Conservation (phyloP, 2,797 vertebrate genomes). For the Manis javanica region DNA sequence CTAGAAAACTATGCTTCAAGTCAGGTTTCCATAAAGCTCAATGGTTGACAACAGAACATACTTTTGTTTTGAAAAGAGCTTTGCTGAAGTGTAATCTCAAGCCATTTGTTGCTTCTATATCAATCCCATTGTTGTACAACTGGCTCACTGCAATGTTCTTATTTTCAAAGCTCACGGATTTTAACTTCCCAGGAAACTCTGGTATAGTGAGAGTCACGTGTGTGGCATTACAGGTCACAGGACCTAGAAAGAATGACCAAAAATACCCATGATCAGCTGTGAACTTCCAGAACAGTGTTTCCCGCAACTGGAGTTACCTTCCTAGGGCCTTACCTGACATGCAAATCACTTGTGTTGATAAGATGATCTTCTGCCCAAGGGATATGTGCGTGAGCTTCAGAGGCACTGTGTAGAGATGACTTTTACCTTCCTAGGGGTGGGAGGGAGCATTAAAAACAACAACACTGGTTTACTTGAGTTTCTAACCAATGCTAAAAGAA, state of each 20-base stretch:
- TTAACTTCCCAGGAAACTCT: constrained; percentile 82
- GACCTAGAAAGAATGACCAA: constrained; percentile 74
- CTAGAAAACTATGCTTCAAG: neutral
- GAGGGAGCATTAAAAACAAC: neutral
- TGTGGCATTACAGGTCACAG: constrained; percentile 84
- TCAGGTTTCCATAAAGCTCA: neutral
- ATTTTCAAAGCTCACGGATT: constrained; percentile 70
- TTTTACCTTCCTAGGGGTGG: constrained; percentile 80
- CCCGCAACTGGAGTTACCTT: neutral
- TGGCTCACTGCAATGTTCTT: constrained; percentile 64
- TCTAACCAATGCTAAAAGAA: neutral
- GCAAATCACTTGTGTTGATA: constrained; percentile 83
- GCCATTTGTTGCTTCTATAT: constrained; percentile 74
- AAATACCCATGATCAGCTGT: neutral
- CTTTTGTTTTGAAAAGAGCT: constrained; percentile 78
- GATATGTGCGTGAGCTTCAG: constrained; percentile 69
- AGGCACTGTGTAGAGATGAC: constrained; percentile 74
- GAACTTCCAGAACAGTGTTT: neutral
- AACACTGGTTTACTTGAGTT: neutral
- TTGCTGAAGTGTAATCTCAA: constrained; percentile 81
- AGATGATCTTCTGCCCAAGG: neutral
- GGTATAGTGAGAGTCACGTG: constrained; percentile 86
- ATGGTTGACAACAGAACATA: constrained; percentile 53
- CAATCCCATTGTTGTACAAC: constrained; percentile 74
- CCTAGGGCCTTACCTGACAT: constrained; percentile 78